Evolutionary conservation across 2,113 vertebrate genomes (phyloP), one percentile per base, ranked within the genome.

Genomic region (Callocephalon fimbriatum): DNA sequence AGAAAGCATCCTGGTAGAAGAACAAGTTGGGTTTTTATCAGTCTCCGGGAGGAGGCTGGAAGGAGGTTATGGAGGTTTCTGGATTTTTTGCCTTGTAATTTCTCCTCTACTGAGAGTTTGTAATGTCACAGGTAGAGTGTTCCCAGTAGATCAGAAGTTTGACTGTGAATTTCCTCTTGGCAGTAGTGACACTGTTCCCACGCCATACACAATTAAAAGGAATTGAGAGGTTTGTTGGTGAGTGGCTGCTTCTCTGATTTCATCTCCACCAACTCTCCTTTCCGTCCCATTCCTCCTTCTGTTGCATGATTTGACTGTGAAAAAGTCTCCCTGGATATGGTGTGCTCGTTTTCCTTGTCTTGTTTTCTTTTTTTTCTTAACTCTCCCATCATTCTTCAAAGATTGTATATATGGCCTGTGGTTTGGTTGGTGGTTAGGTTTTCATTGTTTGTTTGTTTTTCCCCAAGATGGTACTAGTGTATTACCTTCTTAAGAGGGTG

Each of bases 151-250:
- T 22, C 44, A 73, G 48, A 70, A 68, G 20, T 88, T 75, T 88
- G 38, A 42, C 42, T 87, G 31, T 86, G 66, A 68, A 62, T 86
- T 86, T 90, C 1, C 1, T 76, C 10, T 53, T 62, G 50, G 22
- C 11, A 50, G 37, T 54, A 66, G 31, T 0, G 0, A 83, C 26
- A 25, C 12, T 38, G 48, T 77, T 40, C 38, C 72, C 17, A 38
- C 0, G 0, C 38, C 45, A 6, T 17, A 56, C 10, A 18, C 42
- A 81, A 32, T 77, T 76, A 38, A 54, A 80, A 71, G 14, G 54
- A 66, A 25, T 19, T 63, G 17, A 63, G 29, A 10, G 6, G 21
- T 35, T 90, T 86, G 27, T 51, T 71, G 42, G 35, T 54, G 27
- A 63, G 32, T 68, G 61, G 20, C 29, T 61, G 82, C 42, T 76